Evolutionary conservation across 2,113 vertebrate genomes (phyloP).

Genomic region (Brachionichthys hirsutus): DNA sequence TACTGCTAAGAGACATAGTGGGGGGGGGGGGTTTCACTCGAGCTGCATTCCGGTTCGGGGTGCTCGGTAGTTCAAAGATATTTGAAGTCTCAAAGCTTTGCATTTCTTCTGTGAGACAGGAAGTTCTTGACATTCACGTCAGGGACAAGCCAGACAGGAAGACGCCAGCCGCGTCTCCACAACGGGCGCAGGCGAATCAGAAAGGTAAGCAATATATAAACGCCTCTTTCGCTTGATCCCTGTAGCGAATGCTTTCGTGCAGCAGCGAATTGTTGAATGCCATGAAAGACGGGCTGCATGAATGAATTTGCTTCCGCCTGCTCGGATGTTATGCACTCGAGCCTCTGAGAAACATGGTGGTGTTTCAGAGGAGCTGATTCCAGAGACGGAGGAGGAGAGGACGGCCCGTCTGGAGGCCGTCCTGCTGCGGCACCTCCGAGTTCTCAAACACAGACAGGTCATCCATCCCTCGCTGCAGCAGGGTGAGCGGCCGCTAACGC

Average conservation of each 20-base stretch:
- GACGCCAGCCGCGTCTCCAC: conserved; percentile 34
- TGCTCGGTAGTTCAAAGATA: background rate
- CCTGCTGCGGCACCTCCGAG: conserved; percentile 82
- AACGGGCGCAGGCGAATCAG: conserved; percentile 25
- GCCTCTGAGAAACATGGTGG: background rate
- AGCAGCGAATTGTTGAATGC: background rate
- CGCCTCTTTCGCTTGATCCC: background rate
- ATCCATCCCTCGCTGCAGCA: conserved; percentile 91
- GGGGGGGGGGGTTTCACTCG: too few species aligned
- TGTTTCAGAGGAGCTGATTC: conserved; percentile 18
- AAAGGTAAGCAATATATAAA: conserved; percentile 18
- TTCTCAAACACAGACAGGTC: conserved; percentile 86
- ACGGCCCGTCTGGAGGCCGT: conserved; percentile 60
- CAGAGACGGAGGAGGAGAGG: conserved; percentile 44
- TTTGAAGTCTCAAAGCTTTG: background rate
- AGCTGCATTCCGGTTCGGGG: too few species aligned
- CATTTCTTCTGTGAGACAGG: conserved; percentile 69
- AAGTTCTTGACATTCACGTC: conserved; percentile 86
- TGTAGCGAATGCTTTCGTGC: too few species aligned
- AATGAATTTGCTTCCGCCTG: too few species aligned
- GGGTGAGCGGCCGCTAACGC: conserved; percentile 71
- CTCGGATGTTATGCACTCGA: background rate
- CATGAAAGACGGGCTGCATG: too few species aligned
- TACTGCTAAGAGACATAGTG: background rate
- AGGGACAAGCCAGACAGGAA: conserved; percentile 65